Base-by-base conservation (phyloP, 2,888 invertebrate genomes). In the Ennomos quercinarius region DNA sequence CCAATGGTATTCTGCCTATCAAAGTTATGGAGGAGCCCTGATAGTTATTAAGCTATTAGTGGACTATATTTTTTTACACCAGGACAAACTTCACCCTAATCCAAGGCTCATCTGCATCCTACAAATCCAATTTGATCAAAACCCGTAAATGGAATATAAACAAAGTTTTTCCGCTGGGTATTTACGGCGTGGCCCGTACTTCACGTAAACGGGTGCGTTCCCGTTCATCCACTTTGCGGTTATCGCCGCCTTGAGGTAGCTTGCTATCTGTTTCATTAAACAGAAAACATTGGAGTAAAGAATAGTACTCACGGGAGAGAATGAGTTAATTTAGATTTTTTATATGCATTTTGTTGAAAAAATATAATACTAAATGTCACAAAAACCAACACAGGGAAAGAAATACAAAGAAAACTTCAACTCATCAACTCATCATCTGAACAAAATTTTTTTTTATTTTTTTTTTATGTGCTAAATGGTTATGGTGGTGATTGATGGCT, bases 191-290 rank as follows among this genome's bases (percentile, higher is more conserved):
- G 9, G 27, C 49, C 39, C 47, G 51, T 57, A 57, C 47, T 50
- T 60, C 41, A 60, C 54, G 45, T 51, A 50, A 59, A 65, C 57
- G 57, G 47, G 51, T 46, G 37, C 55, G 48, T 56, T 51, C 40
- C 9, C 61, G 60, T 60, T 61, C 67, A 66, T 71, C 63, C 68
- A 63, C 66, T 71, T 56, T 66, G 67, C 45, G 71, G 67, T 66
- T 69, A 69, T 69, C 64, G 61, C 67, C 48, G 50, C 50, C 57
- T 43, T 40, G 52, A 58, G 58, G 59, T 60, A 67, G 62, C 39
- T 42, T 13, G 42, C 64, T 62, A 68, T 71, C 67, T 63, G 63
- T 69, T 70, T 69, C 61, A 67, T 71, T 69, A 64, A 67, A 71
- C 53, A 62, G 63, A 64, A 65, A 67, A 65, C 68, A 66, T 65